Evolutionary conservation across 2,113 vertebrate genomes (phyloP).

Genomic region (Eptesicus fuscus): DNA sequence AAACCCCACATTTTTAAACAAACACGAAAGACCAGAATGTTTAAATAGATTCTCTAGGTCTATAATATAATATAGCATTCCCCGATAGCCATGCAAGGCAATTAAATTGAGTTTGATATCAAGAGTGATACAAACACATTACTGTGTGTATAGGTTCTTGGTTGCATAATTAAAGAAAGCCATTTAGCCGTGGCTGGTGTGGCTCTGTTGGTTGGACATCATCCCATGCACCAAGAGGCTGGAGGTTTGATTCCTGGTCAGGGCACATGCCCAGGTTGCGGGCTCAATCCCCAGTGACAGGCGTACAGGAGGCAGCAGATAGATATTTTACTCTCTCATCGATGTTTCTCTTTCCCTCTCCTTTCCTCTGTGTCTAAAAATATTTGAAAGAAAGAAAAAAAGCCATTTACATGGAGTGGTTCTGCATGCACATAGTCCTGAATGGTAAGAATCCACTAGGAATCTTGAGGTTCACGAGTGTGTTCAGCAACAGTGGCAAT

Average conservation of each 20-base stretch:
- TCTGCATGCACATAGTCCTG: background rate
- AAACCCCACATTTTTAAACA: background rate
- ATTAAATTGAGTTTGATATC: background rate
- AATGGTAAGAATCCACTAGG: background rate
- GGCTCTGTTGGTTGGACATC: no score
- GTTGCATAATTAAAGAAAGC: background rate
- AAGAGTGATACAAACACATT: background rate
- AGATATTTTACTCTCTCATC: no score
- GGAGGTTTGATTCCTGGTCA: no score
- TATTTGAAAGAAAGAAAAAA: background rate
- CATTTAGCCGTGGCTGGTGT: background rate
- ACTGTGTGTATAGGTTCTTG: background rate
- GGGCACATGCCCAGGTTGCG: no score
- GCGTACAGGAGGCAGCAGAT: no score
- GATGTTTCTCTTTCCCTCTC: no score
- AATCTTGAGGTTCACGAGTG: background rate
- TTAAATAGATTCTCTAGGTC: background rate
- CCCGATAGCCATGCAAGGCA: background rate
- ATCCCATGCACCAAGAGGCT: no score
- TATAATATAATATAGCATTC: background rate
- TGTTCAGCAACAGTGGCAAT: background rate
- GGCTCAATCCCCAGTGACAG: no score
- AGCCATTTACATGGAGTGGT: background rate
- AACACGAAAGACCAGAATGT: background rate
- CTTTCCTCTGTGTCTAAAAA: no score